Base-by-base conservation (phyloP, 1,140 invertebrate genomes). In the Drosophila quadrilineata region DNA sequence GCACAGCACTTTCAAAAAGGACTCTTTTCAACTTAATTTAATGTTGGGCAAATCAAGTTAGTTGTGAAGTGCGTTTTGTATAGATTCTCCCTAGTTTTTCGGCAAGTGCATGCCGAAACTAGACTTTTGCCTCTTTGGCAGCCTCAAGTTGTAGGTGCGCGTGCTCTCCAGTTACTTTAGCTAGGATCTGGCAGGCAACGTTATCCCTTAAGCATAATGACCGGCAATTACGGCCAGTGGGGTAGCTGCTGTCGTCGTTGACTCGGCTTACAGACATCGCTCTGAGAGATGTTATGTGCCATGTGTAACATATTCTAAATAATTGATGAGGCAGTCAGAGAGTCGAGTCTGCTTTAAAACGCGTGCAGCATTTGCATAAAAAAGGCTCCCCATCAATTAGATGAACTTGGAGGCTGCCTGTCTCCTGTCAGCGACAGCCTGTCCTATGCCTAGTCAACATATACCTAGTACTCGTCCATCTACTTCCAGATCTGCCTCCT, bases 221-320 rank as follows among this genome's bases (percentile, higher is more conserved):
- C 76, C 75, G 48, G 76, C 75, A 82, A 80, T 80, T 80, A 80
- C 50, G 75, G 66, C 29, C 48, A 49, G 38, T 33, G 36, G 41
- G 31, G 35, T 17, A 36, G 33, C 3, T 2, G 50, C 53, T 54
- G 41, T 12, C 38, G 41, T 12, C 38, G 35, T 56, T 68, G 73
- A 70, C 57, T 75, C 53, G 57, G 52, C 71, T 79, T 75, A 62
- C 66, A 24, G 31, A 58, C 75, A 80, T 59, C 63, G 75, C 76
- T 71, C 76, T 63, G 76, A 14, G n/a, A n/a, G 33, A 63, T 69
- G 76, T 80, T 72, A 82, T 82, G 77, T 72, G 76, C 57, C 76
- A 82, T 75, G 76, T 80, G 76, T 75, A 82, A 64, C 76, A 82
- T 75, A 80, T 75, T 80, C 75, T 75, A 80, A 82, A 80, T 80